These are phyloP conservation scores for Adelognathus sp. DNA, from an alignment of 2,888 invertebrate species.

Conservation along the genomic window DNA sequence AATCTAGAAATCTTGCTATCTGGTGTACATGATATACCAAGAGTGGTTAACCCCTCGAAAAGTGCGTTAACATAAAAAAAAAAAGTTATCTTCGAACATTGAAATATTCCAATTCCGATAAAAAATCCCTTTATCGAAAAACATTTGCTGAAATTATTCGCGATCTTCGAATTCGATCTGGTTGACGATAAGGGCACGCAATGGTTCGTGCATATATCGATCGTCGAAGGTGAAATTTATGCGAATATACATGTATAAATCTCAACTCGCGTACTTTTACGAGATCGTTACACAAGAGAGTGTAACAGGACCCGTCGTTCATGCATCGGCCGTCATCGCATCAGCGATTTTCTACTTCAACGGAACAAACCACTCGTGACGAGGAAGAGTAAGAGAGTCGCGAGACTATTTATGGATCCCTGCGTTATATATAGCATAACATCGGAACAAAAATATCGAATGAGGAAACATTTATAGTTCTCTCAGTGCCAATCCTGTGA, in stretches of 20 bases:
- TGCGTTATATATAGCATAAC: neutral
- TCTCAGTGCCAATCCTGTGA: neutral
- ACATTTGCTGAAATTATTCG: neutral
- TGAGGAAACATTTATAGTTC: neutral
- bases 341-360: slow-evolving; percentile 31
- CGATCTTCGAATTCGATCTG: neutral
- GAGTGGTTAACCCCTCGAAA: no score
- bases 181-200: neutral
- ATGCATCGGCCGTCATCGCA: slow-evolving; percentile 9
- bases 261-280: neutral
- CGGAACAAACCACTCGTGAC: slow-evolving; percentile 31
- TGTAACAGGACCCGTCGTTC: neutral
- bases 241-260: neutral
- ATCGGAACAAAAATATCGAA: slow-evolving; percentile 19
- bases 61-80: neutral
- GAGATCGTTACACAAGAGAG: neutral
- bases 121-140: neutral
- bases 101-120: neutral
- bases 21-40: no score
- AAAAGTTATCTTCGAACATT: neutral
- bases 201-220: neutral
- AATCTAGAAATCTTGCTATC: no score
- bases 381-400: slow-evolving; percentile 6
- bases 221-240: neutral
- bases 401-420: neutral